Conservation (phyloP, 2,113 vertebrate species). For the Myrmophylax atrothorax region DNA sequence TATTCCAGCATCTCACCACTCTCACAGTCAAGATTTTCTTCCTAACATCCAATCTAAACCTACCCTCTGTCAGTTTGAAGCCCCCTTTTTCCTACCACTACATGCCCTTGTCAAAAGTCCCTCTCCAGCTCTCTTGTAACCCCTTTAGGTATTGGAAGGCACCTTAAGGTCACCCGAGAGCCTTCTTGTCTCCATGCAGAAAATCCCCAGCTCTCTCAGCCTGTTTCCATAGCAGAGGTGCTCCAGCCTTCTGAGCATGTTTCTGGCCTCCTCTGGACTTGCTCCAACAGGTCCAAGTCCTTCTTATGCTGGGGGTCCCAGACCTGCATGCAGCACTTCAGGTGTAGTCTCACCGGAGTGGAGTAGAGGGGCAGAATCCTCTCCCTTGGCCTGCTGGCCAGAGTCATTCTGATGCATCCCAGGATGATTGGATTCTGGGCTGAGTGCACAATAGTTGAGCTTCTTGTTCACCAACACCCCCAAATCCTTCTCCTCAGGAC, state of each 20-base stretch:
- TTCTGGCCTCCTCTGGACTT: neutral
- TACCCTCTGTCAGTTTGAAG: neutral
- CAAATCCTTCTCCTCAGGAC: neutral
- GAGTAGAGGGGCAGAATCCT: neutral
- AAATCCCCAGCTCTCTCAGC: neutral
- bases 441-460: neutral
- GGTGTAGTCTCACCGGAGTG: neutral
- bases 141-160: neutral
- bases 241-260: neutral
- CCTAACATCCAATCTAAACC: neutral
- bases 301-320: neutral
- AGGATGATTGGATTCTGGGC: neutral
- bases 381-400: neutral
- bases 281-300: neutral
- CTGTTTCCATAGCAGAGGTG: neutral
- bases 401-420: neutral
- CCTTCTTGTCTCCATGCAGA: neutral
- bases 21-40: neutral
- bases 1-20: neutral
- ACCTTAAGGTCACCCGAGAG: neutral
- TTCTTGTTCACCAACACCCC: neutral
- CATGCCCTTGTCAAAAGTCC: neutral
- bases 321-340: neutral
- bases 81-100: neutral
- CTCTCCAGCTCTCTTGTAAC: neutral